Conservation (phyloP, 1,140 invertebrate genomes). For the Brachionus koreanus region DNA sequence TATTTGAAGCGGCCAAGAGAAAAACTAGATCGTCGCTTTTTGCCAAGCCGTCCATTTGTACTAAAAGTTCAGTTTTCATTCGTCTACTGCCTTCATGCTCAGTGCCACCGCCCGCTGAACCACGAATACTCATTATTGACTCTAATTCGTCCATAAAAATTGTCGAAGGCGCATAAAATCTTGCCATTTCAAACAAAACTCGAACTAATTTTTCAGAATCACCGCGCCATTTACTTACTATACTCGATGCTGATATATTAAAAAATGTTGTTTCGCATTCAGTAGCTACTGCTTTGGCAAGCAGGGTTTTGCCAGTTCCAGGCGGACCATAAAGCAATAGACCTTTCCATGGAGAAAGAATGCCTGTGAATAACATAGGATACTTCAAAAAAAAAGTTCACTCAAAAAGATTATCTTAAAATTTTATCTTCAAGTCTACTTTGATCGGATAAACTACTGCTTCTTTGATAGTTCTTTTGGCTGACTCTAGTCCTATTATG, state of each 20-base stretch:
- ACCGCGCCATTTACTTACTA: conserved; percentile 88
- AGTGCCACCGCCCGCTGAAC: conserved; percentile 53
- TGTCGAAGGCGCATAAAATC: conserved; percentile 61
- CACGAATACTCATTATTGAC: conserved; percentile 61
- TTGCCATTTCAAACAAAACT: conserved; percentile 63
- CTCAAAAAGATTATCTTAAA: too few species aligned
- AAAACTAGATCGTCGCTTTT: conserved; percentile 68
- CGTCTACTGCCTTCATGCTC: conserved; percentile 63
- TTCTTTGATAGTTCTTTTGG: conserved; percentile 68
- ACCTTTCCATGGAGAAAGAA: conserved; percentile 77
- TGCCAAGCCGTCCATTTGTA: conserved; percentile 70
- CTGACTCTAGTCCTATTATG: conserved; percentile 61
- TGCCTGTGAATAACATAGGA: conserved; percentile 74
- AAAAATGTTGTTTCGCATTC: conserved; percentile 83
- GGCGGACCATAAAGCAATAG: conserved; percentile 80
- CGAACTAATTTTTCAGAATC: conserved; percentile 87
- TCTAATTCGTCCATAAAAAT: conserved; percentile 63
- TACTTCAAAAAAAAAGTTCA: conserved; percentile 61
- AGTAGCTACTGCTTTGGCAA: conserved; percentile 79
- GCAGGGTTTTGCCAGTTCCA: conserved; percentile 75
- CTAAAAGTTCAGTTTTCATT: conserved; percentile 70
- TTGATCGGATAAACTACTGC: conserved; percentile 78
- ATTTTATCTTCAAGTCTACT: conserved; percentile 47
- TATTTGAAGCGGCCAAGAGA: conserved; percentile 80
- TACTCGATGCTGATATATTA: conserved; percentile 78